A percentile compares a stretch with the other conserved stretches of the same genome.
Conservation (phyloP, 1,140 invertebrate species). For the Nasonia vitripennis region DNA sequence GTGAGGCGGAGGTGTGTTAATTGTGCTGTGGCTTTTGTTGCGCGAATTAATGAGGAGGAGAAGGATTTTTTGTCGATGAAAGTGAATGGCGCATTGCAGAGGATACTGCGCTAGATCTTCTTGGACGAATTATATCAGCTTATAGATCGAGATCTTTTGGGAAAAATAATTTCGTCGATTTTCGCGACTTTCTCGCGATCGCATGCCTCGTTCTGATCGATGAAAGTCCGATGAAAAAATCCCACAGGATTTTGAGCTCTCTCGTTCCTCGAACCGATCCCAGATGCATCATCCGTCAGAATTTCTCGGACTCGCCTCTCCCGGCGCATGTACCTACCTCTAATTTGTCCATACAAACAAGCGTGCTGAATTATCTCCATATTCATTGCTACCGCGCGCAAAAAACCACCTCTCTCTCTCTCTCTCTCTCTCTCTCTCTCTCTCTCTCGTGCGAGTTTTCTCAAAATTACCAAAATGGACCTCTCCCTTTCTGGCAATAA, state of each 20-base stretch:
- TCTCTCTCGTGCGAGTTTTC: neutral
- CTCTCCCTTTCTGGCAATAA: neutral
- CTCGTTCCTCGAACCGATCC: neutral
- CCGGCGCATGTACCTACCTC: no score
- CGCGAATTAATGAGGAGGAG: neutral
- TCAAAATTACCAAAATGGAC: neutral
- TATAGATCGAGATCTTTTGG: no score
- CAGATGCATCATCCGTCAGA: neutral
- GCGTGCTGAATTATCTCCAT: neutral
- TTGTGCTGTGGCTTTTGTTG: neutral
- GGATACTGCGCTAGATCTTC: no score
- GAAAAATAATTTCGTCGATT: no score
- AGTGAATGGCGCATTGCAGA: neutral
- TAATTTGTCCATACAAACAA: neutral
- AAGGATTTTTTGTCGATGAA: neutral
- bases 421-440: neutral
- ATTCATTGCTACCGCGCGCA: neutral
- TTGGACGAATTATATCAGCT: no score
- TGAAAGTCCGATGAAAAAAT: neutral
- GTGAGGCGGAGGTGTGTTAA: neutral
- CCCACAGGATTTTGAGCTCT: neutral
- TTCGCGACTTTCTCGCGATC: no score
- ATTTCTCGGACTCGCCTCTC: neutral
- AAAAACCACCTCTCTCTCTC: neutral
- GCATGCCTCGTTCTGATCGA: no score